These are phyloP conservation scores for Liparis tanakae DNA, from an alignment of 2,797 vertebrate genomes.

Conservation along the genomic window DNA sequence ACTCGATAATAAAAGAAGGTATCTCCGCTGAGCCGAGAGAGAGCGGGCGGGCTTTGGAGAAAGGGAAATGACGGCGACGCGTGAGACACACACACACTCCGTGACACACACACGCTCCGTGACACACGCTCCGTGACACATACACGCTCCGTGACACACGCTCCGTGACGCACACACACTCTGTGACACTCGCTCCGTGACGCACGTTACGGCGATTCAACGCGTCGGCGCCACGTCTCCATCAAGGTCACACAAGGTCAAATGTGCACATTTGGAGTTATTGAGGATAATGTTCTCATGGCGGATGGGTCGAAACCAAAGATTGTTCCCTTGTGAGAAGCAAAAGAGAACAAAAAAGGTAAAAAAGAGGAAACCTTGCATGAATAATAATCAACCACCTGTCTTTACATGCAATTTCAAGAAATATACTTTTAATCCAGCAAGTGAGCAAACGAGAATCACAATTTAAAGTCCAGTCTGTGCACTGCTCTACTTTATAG, in stretches of 20 bases:
- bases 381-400: constrained; percentile 10
- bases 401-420: constrained; percentile 7
- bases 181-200: background rate
- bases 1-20: constrained; percentile 10
- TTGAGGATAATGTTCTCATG: background rate
- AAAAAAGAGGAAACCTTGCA: background rate
- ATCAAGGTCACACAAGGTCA: background rate
- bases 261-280: background rate
- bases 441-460: background rate
- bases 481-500: background rate
- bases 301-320: background rate
- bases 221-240: background rate
- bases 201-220: background rate
- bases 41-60: background rate
- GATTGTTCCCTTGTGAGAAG: background rate
- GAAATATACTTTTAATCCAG: background rate
- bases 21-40: constrained; percentile 23
- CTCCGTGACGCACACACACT: no score
- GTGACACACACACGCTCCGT: no score
- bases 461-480: background rate
- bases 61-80: background rate
- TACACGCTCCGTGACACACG: background rate
- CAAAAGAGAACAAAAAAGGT: background rate
- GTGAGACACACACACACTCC: background rate
- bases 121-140: no score